Conservation (phyloP, 2,888 invertebrate species). For the Zhuqinia jingwanae region DNA sequence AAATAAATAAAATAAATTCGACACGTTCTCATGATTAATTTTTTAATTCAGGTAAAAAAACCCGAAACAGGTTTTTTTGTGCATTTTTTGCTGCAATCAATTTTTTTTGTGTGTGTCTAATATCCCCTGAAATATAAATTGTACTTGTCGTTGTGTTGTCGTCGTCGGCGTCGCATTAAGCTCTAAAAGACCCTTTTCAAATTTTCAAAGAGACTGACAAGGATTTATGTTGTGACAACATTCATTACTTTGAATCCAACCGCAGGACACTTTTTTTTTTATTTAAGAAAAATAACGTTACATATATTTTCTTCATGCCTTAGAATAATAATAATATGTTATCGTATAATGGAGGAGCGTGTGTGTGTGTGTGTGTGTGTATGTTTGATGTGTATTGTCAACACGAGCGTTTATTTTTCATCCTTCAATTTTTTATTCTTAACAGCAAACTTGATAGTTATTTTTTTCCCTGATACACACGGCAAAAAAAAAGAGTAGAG, state of each 20-base stretch:
- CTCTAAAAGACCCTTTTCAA: conserved; percentile 17
- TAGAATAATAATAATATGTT: neutral
- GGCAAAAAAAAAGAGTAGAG: no score
- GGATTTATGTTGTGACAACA: conserved; percentile 71
- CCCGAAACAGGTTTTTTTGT: conserved; percentile 21
- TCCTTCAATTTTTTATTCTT: no score
- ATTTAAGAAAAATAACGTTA: no score
- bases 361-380: no score
- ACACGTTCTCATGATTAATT: no score
- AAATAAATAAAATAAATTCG: no score
- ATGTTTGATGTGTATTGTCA: no score
- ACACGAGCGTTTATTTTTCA: neutral
- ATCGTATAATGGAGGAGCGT: no score
- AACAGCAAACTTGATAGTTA: no score
- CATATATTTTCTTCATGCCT: no score
- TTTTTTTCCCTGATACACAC: no score
- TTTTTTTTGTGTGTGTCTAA: conserved; percentile 23
- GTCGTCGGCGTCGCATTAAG: conserved; percentile 39
- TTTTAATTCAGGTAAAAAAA: neutral
- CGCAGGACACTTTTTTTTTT: neutral
- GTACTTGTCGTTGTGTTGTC: neutral
- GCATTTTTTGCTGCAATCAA: neutral
- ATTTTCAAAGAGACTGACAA: conserved; percentile 43
- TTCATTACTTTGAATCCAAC: conserved; percentile 29
- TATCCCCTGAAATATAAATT: neutral